phyloP scores from a whole-genome alignment of 2,797 vertebrate species.

The Perodicticus potto region DNA sequence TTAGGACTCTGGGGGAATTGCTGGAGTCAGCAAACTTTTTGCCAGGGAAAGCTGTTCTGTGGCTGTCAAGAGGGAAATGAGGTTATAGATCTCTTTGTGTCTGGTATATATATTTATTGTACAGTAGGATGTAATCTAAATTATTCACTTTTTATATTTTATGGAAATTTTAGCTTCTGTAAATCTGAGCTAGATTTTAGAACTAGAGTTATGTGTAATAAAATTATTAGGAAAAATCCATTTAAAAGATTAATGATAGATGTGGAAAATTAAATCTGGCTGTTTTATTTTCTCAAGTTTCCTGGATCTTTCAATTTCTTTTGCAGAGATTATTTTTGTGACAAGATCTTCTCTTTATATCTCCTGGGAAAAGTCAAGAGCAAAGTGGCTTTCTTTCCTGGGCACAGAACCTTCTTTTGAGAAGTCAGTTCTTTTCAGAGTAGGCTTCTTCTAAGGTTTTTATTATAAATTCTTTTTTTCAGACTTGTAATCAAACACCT shows the following conservation, averaged over 20 bases:
- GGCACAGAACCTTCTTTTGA: background rate
- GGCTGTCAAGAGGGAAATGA: slow-evolving; percentile 80
- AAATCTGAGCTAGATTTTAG: slow-evolving; percentile 81
- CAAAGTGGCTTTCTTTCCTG: background rate
- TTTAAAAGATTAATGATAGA: slow-evolving; percentile 77
- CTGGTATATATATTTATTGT: slow-evolving; percentile 77
- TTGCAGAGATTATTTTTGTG: slow-evolving; percentile 64
- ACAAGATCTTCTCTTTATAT: slow-evolving; percentile 36
- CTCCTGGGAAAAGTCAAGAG: background rate
- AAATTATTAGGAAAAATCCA: slow-evolving; percentile 78
- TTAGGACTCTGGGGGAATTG: slow-evolving; percentile 64
- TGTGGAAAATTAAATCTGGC: slow-evolving; percentile 71
- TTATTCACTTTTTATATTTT: slow-evolving; percentile 80
- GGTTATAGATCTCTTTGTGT: slow-evolving; percentile 79
- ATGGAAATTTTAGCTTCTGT: slow-evolving; percentile 81
- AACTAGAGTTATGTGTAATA: slow-evolving; percentile 80
- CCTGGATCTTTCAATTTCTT: slow-evolving; percentile 61
- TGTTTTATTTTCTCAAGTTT: slow-evolving; percentile 77
- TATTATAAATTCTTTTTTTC: slow-evolving; percentile 4
- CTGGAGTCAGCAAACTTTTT: slow-evolving; percentile 69
- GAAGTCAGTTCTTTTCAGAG: slow-evolving; percentile 20
- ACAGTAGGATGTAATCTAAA: slow-evolving; percentile 74
- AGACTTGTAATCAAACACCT: background rate
- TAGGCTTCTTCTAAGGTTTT: slow-evolving; percentile 16
- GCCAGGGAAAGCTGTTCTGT: slow-evolving; percentile 62